phyloP scores from a whole-genome alignment of 2,797 vertebrate species.

The Esox lucius region DNA sequence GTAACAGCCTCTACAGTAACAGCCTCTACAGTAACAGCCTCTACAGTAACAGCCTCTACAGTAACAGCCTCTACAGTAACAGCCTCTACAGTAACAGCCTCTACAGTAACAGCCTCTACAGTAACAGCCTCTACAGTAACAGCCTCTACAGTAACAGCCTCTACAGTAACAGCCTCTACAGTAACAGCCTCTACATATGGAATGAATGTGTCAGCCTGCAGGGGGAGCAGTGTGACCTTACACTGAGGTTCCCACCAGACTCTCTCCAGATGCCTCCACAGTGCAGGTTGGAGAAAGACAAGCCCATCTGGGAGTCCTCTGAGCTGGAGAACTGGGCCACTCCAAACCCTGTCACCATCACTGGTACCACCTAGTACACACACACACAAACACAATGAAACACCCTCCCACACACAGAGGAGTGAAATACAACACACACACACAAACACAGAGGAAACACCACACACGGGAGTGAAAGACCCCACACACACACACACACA shows the following conservation, averaged over 20 bases:
- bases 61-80: too few relatives aligned
- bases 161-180: too few relatives aligned
- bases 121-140: too few relatives aligned
- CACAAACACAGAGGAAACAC: too few relatives aligned
- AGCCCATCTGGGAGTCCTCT: slow-evolving; percentile 16
- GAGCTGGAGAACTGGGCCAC: background rate
- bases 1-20: too few relatives aligned
- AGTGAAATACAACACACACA: background rate
- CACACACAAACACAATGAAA: slow-evolving; percentile 17
- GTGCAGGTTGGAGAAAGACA: slow-evolving; percentile 53
- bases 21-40: too few relatives aligned
- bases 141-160: too few relatives aligned
- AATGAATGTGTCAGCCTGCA: background rate
- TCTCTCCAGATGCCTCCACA: slow-evolving; percentile 53
- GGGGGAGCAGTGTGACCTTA: slow-evolving; percentile 34
- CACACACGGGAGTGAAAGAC: background rate
- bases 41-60: too few relatives aligned
- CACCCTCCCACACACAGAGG: background rate
- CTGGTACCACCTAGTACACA: slow-evolving; percentile 47
- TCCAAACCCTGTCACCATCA: slow-evolving; percentile 12
- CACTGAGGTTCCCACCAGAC: slow-evolving; percentile 55
- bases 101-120: too few relatives aligned
- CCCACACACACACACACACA: background rate
- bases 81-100: too few relatives aligned
- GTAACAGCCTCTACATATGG: too few relatives aligned